Evolutionary conservation across 2,113 vertebrate species (phyloP), one percentile per base, ranked within the genome.

Genomic region (Redunca redunca): DNA sequence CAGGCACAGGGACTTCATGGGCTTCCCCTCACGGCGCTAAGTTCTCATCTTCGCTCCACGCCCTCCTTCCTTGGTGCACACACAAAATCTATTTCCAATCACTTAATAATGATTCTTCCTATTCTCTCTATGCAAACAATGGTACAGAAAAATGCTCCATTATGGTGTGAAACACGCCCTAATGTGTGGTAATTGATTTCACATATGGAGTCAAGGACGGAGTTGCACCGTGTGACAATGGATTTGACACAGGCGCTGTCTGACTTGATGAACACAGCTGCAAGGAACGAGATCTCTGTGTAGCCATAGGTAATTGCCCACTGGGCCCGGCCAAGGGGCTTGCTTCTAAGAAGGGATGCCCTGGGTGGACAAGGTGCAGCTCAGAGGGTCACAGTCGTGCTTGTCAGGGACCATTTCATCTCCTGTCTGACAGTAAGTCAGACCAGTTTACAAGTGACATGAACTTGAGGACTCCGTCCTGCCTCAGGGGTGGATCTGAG

Each of bases 131-230:
- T 23, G 94, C 96, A 98, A 98, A 98, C 96, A 98, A 88, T 40
- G 26, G 88, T 11, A 95, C 14, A 2, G 97, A 93, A 98, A 98
- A 95, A 98, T 80, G 93, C 97, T 95, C 74, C 17, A 53, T 55
- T 60, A 92, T 90, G 97, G 97, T 98, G 98, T 98, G 98, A 98
- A 98, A 95, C 43, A 88, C 89, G 96, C 94, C 96, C 96, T 99
- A 98, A 98, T 98, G 97, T 96, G 98, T 93, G 90, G 96, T 98
- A 98, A 98, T 98, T 98, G 97, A 98, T 98, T 99, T 98, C 94
- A 94, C 81, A 82, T 98, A 97, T 74, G 98, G 97, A 95, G 97
- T 97, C 98, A 98, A 97, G 98, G 92, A 97, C 96, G 96, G 97
- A 97, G 95, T 97, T 96, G 98, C 94, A 97, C 97, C 91, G 55